Percentiles rank a stretch among this genome's conserved stretches.
These are phyloP conservation scores for Drosophila lini DNA, from an alignment of 1,140 invertebrate genomes.

Conservation along the genomic window DNA sequence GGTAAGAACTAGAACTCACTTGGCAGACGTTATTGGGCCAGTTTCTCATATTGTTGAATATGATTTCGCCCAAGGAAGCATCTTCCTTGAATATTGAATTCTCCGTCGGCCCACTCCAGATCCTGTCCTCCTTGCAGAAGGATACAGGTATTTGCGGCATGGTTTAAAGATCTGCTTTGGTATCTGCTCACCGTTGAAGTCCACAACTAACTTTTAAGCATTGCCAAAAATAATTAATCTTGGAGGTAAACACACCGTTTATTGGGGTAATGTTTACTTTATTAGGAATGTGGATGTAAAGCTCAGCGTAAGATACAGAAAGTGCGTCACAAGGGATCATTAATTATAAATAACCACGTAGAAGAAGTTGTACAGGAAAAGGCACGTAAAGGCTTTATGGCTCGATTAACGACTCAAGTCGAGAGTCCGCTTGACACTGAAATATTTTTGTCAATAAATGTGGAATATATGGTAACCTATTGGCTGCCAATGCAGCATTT, in stretches of 20 bases:
- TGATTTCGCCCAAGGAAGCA: not conserved
- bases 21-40: constrained; percentile 1
- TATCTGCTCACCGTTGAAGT: not conserved
- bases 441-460: not conserved
- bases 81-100: not conserved
- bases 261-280: not conserved
- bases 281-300: not conserved
- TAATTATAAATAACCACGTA: not conserved
- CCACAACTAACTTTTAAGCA: not conserved
- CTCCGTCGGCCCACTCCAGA: not conserved
- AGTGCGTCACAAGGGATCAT: not conserved
- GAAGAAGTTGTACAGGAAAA: not conserved
- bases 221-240: not conserved
- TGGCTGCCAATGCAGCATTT: not conserved
- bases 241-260: not conserved
- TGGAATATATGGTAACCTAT: not conserved
- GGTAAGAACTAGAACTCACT: not conserved
- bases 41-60: not conserved
- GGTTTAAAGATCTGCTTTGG: not conserved
- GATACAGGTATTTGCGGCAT: not conserved
- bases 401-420: not conserved
- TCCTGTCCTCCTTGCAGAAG: not conserved
- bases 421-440: not conserved
- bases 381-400: not conserved
- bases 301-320: not conserved